Evolutionary conservation across 1,140 invertebrate species (phyloP), one percentile per base, ranked within the genome.

Genomic region (Zeugodacus cucurbitae): DNA sequence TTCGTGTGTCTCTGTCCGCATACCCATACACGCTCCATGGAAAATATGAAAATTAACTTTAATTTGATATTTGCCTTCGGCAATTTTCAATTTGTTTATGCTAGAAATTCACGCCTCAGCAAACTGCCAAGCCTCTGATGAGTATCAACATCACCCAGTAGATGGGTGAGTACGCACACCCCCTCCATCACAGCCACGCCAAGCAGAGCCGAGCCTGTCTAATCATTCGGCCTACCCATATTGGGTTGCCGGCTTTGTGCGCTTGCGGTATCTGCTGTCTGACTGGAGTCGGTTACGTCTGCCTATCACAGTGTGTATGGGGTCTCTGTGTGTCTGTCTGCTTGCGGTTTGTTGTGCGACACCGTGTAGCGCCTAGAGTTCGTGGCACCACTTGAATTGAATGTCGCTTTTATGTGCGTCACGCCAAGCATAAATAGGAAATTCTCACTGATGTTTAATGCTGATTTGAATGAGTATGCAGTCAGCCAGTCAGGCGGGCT

Each of bases 21-120:
- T 7, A 62, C 58, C 3, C 32, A n/a, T n/a, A 8, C 41, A 54
- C 37, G 41, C n/a, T 82, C 17, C 44, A 41, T 82, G 74, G 22
- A 82, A 82, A 48, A 54, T 82, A 82, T 54, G 74, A 82, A 82
- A 82, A 82, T 82, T 82, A 48, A 82, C 74, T 82, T 82, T 82
- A 82, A 82, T 82, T 54, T 82, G 74, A 44, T 82, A 54, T 82
- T 82, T 82, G 74, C 74, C 41, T 48, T 82, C 10, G 41, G 74
- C 74, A 82, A 82, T 82, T 82, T 82, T 82, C 74, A 82, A 82
- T 82, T 82, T 82, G 41, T 82, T 82, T 82, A 82, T 44, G n/a
- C 74, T 34, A 82, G 41, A 82, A 82, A 82, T 82, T 82, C 26
- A 82, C 74, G 74, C 74, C 41, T 48, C 17, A 82, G 11, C 41